Conservation (phyloP, 2,888 invertebrate species). For the Noctua janthe region DNA sequence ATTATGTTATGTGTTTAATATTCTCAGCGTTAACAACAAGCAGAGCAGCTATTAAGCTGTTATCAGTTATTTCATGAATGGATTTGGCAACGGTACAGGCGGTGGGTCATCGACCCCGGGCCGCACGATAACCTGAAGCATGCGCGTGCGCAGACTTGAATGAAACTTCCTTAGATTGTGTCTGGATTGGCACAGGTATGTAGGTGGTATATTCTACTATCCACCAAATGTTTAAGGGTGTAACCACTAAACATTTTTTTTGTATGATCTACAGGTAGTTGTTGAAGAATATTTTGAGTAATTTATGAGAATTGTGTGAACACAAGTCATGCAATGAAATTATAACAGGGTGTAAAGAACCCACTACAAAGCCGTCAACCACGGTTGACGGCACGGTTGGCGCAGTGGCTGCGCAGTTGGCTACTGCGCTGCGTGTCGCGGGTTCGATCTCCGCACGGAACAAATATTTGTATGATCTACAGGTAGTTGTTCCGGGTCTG, state of each 20-base stretch:
- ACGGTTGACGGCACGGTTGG: no score
- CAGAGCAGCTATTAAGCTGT: constrained; percentile 53
- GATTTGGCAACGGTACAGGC: constrained; percentile 69
- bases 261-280: no score
- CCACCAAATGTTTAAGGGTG: no score
- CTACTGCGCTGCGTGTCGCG: no score
- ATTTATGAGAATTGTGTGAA: not conserved
- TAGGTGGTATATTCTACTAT: constrained; percentile 22
- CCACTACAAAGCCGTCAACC: not conserved
- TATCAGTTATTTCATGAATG: constrained; percentile 67
- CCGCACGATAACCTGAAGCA: constrained; percentile 70
- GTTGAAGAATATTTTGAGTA: not conserved
- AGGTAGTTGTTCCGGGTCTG: no score
- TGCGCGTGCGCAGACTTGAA: constrained; percentile 62
- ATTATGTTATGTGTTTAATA: not conserved
- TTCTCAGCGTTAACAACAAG: constrained; percentile 29
- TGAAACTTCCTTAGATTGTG: constrained; percentile 64
- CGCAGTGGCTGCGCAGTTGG: no score
- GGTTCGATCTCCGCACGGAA: no score
- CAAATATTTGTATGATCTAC: no score
- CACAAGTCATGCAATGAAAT: not conserved
- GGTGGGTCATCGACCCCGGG: constrained; percentile 57
- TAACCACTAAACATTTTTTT: not conserved
- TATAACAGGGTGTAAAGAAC: not conserved
- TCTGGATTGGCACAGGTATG: constrained; percentile 44